A percentile compares a stretch with the other conserved stretches of the same genome.
Conservation (phyloP, 2,113 vertebrate species). For the Narcine bancroftii region DNA sequence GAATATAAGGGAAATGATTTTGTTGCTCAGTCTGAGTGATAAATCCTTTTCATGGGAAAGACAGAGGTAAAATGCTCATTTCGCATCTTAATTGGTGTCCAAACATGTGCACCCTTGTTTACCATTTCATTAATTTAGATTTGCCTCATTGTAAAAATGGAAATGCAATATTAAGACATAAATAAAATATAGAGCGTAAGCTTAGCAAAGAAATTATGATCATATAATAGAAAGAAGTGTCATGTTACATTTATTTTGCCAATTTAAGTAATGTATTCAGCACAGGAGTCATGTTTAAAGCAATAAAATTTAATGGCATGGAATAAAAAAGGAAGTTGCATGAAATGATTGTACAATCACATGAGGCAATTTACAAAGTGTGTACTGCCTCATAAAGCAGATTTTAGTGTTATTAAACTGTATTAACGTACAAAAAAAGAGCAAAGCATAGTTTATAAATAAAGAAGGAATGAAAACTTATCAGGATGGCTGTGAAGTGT, state of each 20-base stretch:
- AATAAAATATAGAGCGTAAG: background rate
- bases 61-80: background rate
- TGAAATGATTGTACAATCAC: background rate
- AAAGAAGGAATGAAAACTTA: background rate
- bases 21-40: background rate
- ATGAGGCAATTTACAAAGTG: background rate
- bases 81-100: no score
- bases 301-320: slow-evolving; percentile 25
- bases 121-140: no score
- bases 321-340: slow-evolving; percentile 23
- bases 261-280: slow-evolving; percentile 22
- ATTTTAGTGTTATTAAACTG: slow-evolving; percentile 27
- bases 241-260: slow-evolving; percentile 1
- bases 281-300: background rate
- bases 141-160: background rate
- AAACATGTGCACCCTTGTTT: no score
- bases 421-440: background rate
- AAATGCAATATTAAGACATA: background rate
- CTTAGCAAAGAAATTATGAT: background rate
- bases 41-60: background rate
- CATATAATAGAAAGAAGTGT: background rate
- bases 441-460: slow-evolving; percentile 4
- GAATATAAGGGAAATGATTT: background rate
- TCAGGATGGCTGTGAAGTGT: background rate
- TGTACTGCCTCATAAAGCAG: slow-evolving; percentile 23